These are phyloP conservation scores for Apocrypta bakeri DNA, from an alignment of 1,140 invertebrate species.

Conservation along the genomic window DNA sequence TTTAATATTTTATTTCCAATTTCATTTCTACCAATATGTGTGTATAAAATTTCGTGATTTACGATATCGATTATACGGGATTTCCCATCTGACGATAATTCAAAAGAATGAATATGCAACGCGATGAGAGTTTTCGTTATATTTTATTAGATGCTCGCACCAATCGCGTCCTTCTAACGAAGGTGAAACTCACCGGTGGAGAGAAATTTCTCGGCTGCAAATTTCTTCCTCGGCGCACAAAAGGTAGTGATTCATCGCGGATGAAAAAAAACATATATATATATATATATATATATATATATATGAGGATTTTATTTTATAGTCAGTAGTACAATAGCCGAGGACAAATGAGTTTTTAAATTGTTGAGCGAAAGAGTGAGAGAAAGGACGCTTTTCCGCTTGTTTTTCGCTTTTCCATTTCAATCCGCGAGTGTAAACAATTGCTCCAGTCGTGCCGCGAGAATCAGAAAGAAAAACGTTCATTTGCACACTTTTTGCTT, in stretches of 20 bases:
- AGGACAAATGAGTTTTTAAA: not conserved
- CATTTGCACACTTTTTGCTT: too few relatives aligned
- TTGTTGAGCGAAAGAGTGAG: not conserved
- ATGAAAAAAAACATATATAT: not conserved
- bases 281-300: not conserved
- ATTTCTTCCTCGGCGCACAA: slow-evolving; percentile 1
- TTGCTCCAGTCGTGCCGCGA: not conserved
- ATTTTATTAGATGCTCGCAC: not conserved
- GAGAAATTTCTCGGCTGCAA: not conserved
- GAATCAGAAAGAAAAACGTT: not conserved
- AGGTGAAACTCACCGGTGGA: slow-evolving; percentile 16
- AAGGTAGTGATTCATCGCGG: not conserved
- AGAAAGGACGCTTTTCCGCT: not conserved
- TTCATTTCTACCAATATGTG: too few relatives aligned
- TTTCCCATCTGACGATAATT: too few relatives aligned
- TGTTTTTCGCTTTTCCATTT: not conserved
- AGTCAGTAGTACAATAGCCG: not conserved
- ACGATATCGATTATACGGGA: slow-evolving; percentile 13
- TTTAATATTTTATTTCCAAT: too few relatives aligned
- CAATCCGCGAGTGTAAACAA: not conserved
- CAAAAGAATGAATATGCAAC: not conserved
- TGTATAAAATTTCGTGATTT: too few relatives aligned
- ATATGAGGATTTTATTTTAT: not conserved
- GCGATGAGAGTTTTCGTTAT: too few relatives aligned
- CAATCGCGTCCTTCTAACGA: slow-evolving; percentile 37